Conservation (phyloP, 1,140 invertebrate genomes). For the Drosophila cardini region DNA sequence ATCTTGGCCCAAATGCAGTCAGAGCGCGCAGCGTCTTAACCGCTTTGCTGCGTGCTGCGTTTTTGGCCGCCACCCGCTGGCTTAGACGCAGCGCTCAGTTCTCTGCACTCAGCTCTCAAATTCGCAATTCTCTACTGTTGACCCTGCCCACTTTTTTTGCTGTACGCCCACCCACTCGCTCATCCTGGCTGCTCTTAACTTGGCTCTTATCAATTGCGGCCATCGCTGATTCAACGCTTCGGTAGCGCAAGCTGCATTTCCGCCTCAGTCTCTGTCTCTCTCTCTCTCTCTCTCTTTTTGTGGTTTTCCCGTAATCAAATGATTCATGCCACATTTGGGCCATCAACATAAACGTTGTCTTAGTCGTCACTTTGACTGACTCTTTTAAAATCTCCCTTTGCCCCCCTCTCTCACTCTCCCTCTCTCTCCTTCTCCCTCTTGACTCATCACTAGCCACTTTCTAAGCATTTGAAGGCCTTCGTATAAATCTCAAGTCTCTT, state of each 20-base stretch:
- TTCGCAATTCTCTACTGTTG: not conserved
- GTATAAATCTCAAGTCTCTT: slow-evolving; percentile 47
- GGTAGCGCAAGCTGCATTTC: slow-evolving; percentile 66
- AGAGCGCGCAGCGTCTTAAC: slow-evolving; percentile 19
- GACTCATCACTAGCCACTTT: slow-evolving; percentile 68
- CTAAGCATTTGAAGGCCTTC: slow-evolving; percentile 45
- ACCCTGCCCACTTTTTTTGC: not conserved
- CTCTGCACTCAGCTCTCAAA: not conserved
- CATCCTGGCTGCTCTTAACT: not conserved
- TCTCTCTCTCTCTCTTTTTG: slow-evolving; percentile 10
- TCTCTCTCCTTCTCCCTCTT: not conserved
- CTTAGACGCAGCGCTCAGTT: slow-evolving; percentile 53
- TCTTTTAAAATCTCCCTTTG: slow-evolving; percentile 11
- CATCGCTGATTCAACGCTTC: slow-evolving; percentile 73
- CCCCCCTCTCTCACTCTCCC: not conserved
- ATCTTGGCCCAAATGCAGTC: slow-evolving; percentile 36
- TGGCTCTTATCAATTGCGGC: slow-evolving; percentile 47
- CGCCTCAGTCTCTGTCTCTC: slow-evolving; percentile 21
- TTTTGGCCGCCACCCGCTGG: slow-evolving; percentile 70
- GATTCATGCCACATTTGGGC: slow-evolving; percentile 57
- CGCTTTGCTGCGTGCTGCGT: slow-evolving; percentile 63
- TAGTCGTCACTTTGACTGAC: slow-evolving; percentile 27
- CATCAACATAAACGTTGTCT: slow-evolving; percentile 28
- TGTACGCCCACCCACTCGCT: slow-evolving; percentile 13
- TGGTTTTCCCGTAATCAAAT: slow-evolving; percentile 30